Evolutionary conservation across 2,888 invertebrate genomes (phyloP).

Genomic region (Adineta ricciae): DNA sequence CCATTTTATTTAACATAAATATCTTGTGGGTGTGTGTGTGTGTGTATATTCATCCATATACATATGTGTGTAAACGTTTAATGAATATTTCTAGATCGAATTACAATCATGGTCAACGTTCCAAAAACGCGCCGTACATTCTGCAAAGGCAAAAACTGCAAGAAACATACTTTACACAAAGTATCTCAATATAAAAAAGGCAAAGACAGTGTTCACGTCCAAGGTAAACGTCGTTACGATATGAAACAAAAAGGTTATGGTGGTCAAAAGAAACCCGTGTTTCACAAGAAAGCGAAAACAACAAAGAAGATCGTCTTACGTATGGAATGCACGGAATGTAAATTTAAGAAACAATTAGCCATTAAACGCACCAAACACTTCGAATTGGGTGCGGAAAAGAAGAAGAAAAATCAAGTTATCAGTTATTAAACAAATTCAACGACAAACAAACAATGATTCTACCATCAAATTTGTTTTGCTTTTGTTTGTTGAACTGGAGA

Average conservation of each 20-base stretch:
- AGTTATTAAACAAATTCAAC: conserved; percentile 1
- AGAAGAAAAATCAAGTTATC: conserved; percentile 29
- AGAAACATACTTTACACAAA: conserved; percentile 94
- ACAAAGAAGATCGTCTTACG: conserved; percentile 99
- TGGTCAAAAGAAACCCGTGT: conserved; percentile 98
- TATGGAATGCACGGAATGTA: conserved; percentile 97
- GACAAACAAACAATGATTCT: background rate
- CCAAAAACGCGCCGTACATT: conserved; percentile 95
- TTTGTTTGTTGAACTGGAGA: background rate
- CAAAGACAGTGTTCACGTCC: conserved; percentile 89
- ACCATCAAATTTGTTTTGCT: background rate
- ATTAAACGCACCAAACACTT: conserved; percentile 98
- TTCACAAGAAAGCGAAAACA: conserved; percentile 99
- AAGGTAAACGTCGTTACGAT: conserved; percentile 93
- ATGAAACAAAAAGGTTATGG: conserved; percentile 95
- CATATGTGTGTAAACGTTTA: background rate
- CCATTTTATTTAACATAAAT: background rate
- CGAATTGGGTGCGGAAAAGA: conserved; percentile 92
- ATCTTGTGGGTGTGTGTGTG: too few relatives aligned
- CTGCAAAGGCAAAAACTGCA: conserved; percentile 85
- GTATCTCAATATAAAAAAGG: conserved; percentile 99
- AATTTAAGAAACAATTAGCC: conserved; percentile 88
- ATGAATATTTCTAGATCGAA: background rate
- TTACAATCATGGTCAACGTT: conserved; percentile 71
- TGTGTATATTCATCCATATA: background rate